Evolutionary conservation across 2,113 vertebrate species (phyloP).

Genomic region (Paedocypris sp.): DNA sequence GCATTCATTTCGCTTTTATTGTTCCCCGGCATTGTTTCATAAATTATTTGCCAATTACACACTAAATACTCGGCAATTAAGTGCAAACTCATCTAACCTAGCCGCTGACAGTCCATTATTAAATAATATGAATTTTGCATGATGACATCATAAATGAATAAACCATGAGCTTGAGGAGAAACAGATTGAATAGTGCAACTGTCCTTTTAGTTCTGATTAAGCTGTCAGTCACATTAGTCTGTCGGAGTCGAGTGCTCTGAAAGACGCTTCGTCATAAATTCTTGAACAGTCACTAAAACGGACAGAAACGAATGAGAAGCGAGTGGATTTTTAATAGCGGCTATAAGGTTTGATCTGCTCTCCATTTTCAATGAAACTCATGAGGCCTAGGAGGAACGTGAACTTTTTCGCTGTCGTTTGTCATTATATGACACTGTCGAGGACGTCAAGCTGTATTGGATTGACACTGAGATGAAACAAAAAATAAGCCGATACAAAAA

Average conservation of each 20-base stretch:
- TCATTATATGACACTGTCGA: conserved; percentile 3
- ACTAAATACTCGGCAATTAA: conserved; percentile 44
- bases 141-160: conserved; percentile 42
- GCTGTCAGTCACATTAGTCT: conserved; percentile 30
- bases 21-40: conserved; percentile 26
- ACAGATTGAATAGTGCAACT: conserved; percentile 22
- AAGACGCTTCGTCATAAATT: conserved; percentile 23
- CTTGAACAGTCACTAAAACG: conserved; percentile 14
- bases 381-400: conserved; percentile 3
- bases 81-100: conserved; percentile 38
- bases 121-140: conserved; percentile 44
- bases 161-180: conserved; percentile 37
- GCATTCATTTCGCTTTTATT: conserved; percentile 15
- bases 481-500: too few species aligned
- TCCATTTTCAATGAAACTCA: conserved; percentile 14
- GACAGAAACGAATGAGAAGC: conserved; percentile 17
- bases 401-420: conserved; percentile 16
- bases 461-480: too few species aligned
- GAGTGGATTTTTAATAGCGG: conserved; percentile 5
- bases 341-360: conserved; percentile 11
- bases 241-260: conserved; percentile 27
- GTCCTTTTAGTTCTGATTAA: conserved; percentile 38
- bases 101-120: conserved; percentile 40
- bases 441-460: too few species aligned
- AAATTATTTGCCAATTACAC: conserved; percentile 39